Evolutionary conservation across 2,113 vertebrate genomes (phyloP), one percentile per base, ranked within the genome.

Genomic region (Phyllopteryx taeniolatus): DNA sequence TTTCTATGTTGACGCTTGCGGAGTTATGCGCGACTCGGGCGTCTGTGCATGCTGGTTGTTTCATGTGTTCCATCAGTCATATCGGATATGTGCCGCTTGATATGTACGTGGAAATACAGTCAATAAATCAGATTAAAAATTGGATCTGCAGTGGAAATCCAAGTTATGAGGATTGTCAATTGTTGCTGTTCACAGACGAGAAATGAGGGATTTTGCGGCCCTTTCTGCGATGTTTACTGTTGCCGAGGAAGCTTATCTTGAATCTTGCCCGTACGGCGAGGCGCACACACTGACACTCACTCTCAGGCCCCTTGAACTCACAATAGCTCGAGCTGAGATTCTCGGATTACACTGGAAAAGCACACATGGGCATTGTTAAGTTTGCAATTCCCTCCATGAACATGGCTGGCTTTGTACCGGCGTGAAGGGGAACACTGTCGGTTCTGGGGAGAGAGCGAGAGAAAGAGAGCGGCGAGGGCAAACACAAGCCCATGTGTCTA

Each of bases 331-430:
- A 79, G 75, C 77, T 83, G 75, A 83, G 81, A 77, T 81, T 77
- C 87, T 90, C 86, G 84, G 77, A 87, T 91, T 90, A 84, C 83
- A 80, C 72, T 69, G 70, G 51, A 67, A 74, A 89, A 80, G 86
- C 78, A 85, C 83, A 88, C 83, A 86, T 86, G 87, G 76, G 67
- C 61, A 87, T 85, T 89, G 87, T 87, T 90, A 78, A 73, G 76
- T 82, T 69, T 88, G 79, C 71, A 65, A 78, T 86, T 86, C 81
- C 76, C 84, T 57, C 77, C 78, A 35, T 75, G 80, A 83, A 86
- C 89, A 86, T 88, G 79, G 78, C 71, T 82, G 67, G 80, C 73
- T 70, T 83, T 86, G 83, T 85, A 71, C 39, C 64, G 70, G 22
- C 46, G 31, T 72, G 70, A 70, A 83, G 75, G 35, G 72, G 80